Percentiles rank a stretch among this genome's conserved stretches.
These are phyloP conservation scores for Morbakka virulenta DNA, from an alignment of 30 jellyfish, hydroid and myxozoan species.

Conservation along the genomic window DNA sequence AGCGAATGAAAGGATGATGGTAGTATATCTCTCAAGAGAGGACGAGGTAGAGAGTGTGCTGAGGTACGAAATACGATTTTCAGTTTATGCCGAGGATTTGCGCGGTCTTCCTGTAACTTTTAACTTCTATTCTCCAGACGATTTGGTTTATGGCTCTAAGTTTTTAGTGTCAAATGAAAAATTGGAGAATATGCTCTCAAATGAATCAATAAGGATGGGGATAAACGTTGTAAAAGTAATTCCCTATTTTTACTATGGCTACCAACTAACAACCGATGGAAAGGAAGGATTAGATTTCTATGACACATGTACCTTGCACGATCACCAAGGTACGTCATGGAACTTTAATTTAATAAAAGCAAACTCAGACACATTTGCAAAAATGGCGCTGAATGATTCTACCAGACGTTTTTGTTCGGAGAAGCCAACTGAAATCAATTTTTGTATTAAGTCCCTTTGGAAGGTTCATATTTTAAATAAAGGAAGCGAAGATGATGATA, in stretches of 20 bases:
- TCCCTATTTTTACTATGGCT: conserved; percentile 63
- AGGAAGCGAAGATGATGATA: not conserved
- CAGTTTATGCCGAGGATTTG: conserved; percentile 42
- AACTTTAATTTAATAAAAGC: not conserved
- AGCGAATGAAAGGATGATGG: too few relatives aligned
- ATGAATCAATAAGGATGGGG: conserved; percentile 51
- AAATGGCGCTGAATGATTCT: not conserved
- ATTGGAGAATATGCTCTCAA: conserved; percentile 10
- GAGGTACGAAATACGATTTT: conserved; percentile 45
- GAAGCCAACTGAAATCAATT: not conserved
- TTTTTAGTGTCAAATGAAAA: conserved; percentile 37
- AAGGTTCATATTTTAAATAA: not conserved
- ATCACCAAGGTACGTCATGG: not conserved
- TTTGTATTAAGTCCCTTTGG: not conserved
- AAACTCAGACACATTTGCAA: not conserved
- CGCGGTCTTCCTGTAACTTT: conserved; percentile 43
- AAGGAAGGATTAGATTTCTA: conserved; percentile 10
- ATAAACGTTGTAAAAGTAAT: conserved; percentile 33
- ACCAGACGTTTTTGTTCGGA: not conserved
- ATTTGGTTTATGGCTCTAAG: conserved; percentile 52
- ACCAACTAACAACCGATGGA: conserved; percentile 10
- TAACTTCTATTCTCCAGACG: conserved; percentile 37
- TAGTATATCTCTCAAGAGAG: conserved; percentile 74
- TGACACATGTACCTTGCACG: conserved; percentile 30
- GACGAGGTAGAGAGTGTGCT: not conserved